Conservation (phyloP, 2,113 vertebrate genomes). For the Nipponia nippon region DNA sequence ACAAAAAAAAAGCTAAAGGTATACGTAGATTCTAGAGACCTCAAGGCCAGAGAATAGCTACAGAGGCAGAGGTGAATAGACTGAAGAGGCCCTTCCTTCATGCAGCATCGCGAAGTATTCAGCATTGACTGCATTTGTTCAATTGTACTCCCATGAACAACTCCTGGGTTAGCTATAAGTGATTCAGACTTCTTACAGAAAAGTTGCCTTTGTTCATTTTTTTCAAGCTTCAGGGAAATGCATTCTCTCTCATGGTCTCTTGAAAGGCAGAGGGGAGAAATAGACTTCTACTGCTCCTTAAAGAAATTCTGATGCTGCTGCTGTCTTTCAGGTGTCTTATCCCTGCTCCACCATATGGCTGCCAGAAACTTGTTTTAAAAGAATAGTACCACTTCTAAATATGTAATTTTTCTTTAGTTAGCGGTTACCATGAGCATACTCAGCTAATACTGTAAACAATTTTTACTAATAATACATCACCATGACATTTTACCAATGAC, state of each 20-base stretch:
- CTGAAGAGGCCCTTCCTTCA: slow-evolving; percentile 75
- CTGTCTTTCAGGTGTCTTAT: background rate
- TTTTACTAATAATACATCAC: background rate
- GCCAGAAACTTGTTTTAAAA: background rate
- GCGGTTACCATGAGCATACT: background rate
- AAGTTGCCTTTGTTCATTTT: slow-evolving; percentile 47
- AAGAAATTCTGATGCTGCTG: background rate
- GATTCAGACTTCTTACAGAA: slow-evolving; percentile 65
- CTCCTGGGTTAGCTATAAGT: slow-evolving; percentile 73
- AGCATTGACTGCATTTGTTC: slow-evolving; percentile 46
- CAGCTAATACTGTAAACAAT: background rate
- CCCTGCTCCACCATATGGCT: background rate
- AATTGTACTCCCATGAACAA: slow-evolving; percentile 60
- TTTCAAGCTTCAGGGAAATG: background rate
- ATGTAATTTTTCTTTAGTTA: background rate
- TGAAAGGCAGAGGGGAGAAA: slow-evolving; percentile 16
- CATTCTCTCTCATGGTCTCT: background rate
- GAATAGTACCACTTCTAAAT: background rate
- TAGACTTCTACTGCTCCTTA: background rate
- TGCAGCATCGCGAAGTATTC: slow-evolving; percentile 64
- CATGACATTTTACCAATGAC: background rate
- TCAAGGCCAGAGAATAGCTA: slow-evolving; percentile 87
- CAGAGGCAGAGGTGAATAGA: slow-evolving; percentile 80
- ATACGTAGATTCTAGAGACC: slow-evolving; percentile 75
- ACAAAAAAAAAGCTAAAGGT: slow-evolving; percentile 71